A percentile compares a stretch with the other conserved stretches of the same genome.
phyloP scores from a whole-genome alignment of 1,140 invertebrate genomes.

The Bombus affinis region DNA sequence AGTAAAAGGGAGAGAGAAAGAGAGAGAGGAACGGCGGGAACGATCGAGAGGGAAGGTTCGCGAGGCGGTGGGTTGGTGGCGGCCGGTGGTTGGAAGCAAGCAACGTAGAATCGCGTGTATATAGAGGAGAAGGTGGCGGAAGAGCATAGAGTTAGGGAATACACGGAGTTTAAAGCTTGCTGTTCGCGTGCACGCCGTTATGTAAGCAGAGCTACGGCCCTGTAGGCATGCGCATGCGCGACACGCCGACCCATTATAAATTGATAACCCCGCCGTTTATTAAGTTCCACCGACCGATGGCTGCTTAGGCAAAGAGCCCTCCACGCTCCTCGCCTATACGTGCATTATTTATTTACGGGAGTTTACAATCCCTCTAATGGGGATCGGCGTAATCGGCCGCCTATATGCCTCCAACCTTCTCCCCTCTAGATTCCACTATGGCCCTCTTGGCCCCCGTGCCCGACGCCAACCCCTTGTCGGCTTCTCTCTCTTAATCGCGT shows the following conservation, averaged over 20 bases:
- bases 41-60: slow-evolving; percentile 3
- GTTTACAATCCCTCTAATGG: slow-evolving; percentile 82
- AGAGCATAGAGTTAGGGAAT: slow-evolving; percentile 49
- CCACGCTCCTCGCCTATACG: slow-evolving; percentile 71
- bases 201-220: slow-evolving; percentile 66
- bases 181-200: slow-evolving; percentile 65
- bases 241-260: slow-evolving; percentile 79
- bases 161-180: slow-evolving; percentile 68
- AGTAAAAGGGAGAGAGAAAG: slow-evolving; percentile 6
- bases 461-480: neutral
- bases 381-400: slow-evolving; percentile 78
- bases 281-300: slow-evolving; percentile 81
- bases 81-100: slow-evolving; percentile 1
- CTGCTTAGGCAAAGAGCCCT: slow-evolving; percentile 79
- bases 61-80: neutral
- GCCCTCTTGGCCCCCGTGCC: slow-evolving; percentile 14
- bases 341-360: slow-evolving; percentile 81
- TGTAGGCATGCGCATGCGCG: slow-evolving; percentile 71
- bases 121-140: neutral
- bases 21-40: slow-evolving; percentile 23
- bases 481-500: slow-evolving; percentile 62
- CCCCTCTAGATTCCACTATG: neutral
- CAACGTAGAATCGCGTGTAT: slow-evolving; percentile 10
- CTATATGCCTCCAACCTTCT: slow-evolving; percentile 60
- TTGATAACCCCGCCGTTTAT: slow-evolving; percentile 81